A percentile compares a stretch with the other conserved stretches of the same genome.
phyloP scores from a whole-genome alignment of 1,140 invertebrate genomes.

The Drosophila carrolli region DNA sequence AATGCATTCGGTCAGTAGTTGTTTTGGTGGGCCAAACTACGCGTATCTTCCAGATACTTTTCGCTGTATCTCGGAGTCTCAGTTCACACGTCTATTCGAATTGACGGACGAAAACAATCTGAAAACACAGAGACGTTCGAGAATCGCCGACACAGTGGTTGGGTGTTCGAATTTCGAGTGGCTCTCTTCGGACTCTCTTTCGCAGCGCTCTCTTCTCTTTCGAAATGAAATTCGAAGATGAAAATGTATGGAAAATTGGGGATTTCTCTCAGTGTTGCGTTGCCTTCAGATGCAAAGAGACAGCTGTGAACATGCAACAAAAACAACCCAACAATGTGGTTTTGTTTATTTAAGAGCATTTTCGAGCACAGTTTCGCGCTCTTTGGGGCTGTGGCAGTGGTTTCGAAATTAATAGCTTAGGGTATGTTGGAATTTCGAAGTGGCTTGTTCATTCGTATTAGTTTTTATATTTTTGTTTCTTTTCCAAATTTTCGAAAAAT shows the following conservation, averaged over 20 bases:
- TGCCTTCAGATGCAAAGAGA: conserved; percentile 3
- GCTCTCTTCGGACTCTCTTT: conserved; percentile 7
- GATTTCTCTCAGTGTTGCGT: conserved; percentile 10
- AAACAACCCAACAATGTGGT: not conserved
- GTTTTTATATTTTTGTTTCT: not conserved
- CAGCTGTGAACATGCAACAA: conserved; percentile 7
- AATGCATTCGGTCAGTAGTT: conserved; percentile 31
- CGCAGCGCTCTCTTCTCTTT: not conserved
- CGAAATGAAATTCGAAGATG: conserved; percentile 31
- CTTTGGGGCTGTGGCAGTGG: conserved; percentile 41
- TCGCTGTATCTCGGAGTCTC: conserved; percentile 36
- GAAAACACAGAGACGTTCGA: conserved; percentile 20
- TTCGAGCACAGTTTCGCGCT: conserved; percentile 1
- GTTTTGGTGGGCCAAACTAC: conserved; percentile 31
- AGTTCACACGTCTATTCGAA: conserved; percentile 47
- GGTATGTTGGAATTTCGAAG: conserved; percentile 5
- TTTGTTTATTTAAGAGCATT: conserved; percentile 59
- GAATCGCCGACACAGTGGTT: conserved; percentile 21
- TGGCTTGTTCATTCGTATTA: not conserved
- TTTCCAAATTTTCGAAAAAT: too few relatives aligned
- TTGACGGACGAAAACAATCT: conserved; percentile 63
- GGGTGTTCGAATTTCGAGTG: conserved; percentile 20
- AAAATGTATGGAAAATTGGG: not conserved
- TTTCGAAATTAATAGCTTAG: not conserved
- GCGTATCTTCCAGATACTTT: conserved; percentile 55